Percentiles rank a stretch among this genome's conserved stretches.
Evolutionary conservation across 2,888 invertebrate species (phyloP).

Genomic region (Nysson spinosus): DNA sequence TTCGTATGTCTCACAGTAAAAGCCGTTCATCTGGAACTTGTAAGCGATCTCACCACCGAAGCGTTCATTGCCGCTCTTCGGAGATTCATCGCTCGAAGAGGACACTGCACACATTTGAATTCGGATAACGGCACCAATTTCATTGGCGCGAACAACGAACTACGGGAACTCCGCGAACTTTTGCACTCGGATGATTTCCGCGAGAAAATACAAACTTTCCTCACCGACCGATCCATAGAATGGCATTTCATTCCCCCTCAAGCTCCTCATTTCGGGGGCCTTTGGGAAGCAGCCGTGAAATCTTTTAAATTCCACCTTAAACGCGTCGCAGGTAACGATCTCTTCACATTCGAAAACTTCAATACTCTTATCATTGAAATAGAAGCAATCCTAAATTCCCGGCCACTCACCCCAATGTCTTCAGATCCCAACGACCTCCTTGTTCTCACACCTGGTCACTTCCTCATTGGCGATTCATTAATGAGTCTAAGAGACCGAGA

Average conservation of each 20-base stretch:
- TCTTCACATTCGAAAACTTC: not conserved
- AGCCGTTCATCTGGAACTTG: slow-evolving; percentile 14
- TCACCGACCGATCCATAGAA: no score
- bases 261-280: no score
- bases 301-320: not conserved
- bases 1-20: slow-evolving; percentile 2
- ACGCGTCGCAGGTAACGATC: not conserved
- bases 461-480: no score
- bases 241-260: no score
- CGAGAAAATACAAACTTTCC: not conserved
- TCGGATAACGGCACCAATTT: slow-evolving; percentile 16
- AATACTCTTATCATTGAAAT: not conserved
- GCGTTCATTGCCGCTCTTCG: slow-evolving; percentile 1
- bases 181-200: not conserved
- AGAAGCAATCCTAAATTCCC: not conserved
- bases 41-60: slow-evolving; percentile 8
- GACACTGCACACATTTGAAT: no score
- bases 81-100: not conserved
- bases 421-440: slow-evolving; percentile 3
- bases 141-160: slow-evolving; percentile 1
- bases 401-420: not conserved
- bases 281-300: not conserved
- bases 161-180: not conserved
- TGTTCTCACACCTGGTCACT: no score
- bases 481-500: no score